A percentile compares a stretch with the other conserved stretches of the same genome.
These are phyloP conservation scores for Plebejus melissa DNA, from an alignment of 2,888 invertebrate species.

Conservation along the genomic window DNA sequence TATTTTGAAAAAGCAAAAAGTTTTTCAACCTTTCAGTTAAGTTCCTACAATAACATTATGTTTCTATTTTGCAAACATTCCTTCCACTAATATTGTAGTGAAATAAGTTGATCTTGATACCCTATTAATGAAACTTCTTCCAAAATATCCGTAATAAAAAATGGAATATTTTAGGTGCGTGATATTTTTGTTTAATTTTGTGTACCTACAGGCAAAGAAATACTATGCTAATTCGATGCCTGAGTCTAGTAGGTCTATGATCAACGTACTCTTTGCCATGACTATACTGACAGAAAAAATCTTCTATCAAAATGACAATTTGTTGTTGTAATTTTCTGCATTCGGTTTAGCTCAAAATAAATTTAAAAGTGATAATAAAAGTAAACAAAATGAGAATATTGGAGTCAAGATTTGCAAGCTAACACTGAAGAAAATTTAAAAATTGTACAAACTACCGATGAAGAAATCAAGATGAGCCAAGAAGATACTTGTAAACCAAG, in stretches of 20 bases:
- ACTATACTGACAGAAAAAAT: background rate
- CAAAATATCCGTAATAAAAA: no score
- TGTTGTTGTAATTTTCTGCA: background rate
- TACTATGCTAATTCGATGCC: no score
- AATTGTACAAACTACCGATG: background rate
- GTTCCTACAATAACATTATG: background rate
- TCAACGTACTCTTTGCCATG: background rate
- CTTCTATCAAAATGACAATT: background rate
- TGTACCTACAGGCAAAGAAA: no score
- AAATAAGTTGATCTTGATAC: background rate
- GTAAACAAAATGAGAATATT: background rate
- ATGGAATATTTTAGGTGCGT: no score
- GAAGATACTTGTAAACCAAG: slow-evolving; percentile 44
- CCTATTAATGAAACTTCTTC: no score
- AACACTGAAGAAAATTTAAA: background rate
- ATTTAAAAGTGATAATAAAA: background rate
- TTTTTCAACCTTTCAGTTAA: background rate
- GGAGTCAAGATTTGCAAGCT: background rate
- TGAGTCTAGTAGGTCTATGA: no score
- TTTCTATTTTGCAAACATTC: no score
- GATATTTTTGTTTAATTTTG: no score
- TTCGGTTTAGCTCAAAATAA: background rate
- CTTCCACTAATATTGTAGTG: background rate
- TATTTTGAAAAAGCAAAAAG: background rate
- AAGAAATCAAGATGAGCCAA: slow-evolving; percentile 43